Conservation (phyloP, 2,113 vertebrate genomes). For the Echinops telfairi region DNA sequence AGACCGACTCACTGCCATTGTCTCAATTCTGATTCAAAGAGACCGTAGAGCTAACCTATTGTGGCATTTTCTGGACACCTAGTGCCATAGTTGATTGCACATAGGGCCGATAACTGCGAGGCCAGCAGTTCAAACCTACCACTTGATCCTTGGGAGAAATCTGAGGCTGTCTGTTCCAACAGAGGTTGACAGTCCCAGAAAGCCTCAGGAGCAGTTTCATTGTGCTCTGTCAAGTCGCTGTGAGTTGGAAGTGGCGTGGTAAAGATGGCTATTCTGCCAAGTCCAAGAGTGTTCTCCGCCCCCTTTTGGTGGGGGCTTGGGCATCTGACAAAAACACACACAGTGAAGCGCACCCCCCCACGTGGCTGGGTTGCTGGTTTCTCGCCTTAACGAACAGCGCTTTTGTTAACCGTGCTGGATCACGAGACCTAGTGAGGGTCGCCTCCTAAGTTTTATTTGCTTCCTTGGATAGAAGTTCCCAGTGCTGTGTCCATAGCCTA, state of each 20-base stretch:
- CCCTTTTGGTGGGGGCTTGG: background rate
- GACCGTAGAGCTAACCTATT: background rate
- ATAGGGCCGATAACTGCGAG: background rate
- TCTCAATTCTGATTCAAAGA: too few species aligned
- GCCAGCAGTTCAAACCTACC: too few species aligned
- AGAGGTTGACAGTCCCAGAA: too few species aligned
- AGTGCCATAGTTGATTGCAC: too few species aligned
- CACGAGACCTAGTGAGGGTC: background rate
- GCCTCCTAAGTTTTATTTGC: constrained; percentile 21
- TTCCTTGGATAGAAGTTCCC: background rate
- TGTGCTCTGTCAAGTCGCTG: too few species aligned
- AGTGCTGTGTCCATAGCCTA: background rate
- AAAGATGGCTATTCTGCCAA: background rate
- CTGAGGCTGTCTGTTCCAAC: too few species aligned
- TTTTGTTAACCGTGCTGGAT: background rate
- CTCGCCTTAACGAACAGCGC: background rate
- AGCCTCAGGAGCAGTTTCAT: too few species aligned
- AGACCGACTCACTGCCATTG: background rate
- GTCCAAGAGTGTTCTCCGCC: background rate
- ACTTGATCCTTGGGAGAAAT: too few species aligned
- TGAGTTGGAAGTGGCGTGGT: too few species aligned
- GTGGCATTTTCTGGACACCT: background rate
- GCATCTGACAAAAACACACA: background rate
- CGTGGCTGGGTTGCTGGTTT: background rate
- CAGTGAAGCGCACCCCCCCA: background rate